Evolutionary conservation across 1,140 invertebrate genomes (phyloP).

Genomic region (Andrena cerasifolii): DNA sequence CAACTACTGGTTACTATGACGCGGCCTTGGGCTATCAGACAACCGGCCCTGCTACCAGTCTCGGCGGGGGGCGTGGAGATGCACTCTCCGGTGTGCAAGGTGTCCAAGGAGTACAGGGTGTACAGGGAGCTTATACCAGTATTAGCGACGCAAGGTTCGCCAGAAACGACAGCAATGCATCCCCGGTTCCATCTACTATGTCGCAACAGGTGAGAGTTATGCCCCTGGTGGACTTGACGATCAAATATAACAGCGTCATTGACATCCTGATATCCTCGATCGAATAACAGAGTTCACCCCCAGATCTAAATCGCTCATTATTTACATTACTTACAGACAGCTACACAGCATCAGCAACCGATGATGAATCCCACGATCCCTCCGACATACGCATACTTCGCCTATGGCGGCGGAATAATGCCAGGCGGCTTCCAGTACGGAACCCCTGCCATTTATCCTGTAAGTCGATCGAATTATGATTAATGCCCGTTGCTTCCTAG

Average conservation of each 20-base stretch:
- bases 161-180: constrained; percentile 91
- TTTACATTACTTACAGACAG: constrained; percentile 77
- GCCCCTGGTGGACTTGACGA: not conserved
- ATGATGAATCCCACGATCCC: constrained; percentile 85
- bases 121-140: constrained; percentile 87
- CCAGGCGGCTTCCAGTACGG: constrained; percentile 90
- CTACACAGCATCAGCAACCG: constrained; percentile 85
- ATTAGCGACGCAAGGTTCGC: constrained; percentile 89
- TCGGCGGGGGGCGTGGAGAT: constrained; percentile 84
- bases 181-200: constrained; percentile 89
- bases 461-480: constrained; percentile 74
- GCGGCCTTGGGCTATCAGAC: constrained; percentile 81
- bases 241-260: constrained; percentile 10
- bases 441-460: constrained; percentile 87
- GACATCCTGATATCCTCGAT: constrained; percentile 3
- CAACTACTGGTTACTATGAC: constrained; percentile 82
- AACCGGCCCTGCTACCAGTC: constrained; percentile 81
- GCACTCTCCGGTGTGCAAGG: constrained; percentile 86
- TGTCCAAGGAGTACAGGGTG: constrained; percentile 79
- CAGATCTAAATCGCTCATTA: not conserved
- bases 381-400: constrained; percentile 87
- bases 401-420: constrained; percentile 86
- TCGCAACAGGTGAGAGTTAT: constrained; percentile 85
- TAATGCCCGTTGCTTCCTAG: not conserved
- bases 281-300: no score